These are phyloP conservation scores for Apis dorsata DNA, from an alignment of 1,140 invertebrate genomes.

Conservation along the genomic window DNA sequence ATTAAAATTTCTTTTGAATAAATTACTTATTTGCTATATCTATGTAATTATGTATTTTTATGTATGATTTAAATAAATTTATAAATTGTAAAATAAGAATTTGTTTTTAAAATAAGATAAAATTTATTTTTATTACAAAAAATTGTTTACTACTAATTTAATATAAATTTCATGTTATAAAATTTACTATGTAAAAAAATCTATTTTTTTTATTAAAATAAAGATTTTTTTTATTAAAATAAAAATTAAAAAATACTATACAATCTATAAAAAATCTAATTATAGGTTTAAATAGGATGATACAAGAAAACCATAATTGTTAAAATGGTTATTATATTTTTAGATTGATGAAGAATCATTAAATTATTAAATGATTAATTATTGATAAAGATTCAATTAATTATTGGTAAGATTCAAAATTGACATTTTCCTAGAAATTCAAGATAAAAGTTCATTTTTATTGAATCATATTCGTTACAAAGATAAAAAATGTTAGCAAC, in stretches of 20 bases:
- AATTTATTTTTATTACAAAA: not conserved
- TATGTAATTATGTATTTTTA: not conserved
- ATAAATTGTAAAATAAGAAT: not conserved
- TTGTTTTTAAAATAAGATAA: not conserved
- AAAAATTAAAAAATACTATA: too few relatives aligned
- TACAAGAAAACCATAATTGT: too few relatives aligned
- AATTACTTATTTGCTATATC: not conserved
- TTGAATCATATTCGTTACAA: not conserved
- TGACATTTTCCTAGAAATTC: not conserved
- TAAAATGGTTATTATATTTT: too few relatives aligned
- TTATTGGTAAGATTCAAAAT: not conserved
- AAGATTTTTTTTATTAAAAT: too few relatives aligned
- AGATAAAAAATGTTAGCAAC: too few relatives aligned
- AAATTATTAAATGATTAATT: too few relatives aligned
- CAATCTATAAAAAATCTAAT: too few relatives aligned
- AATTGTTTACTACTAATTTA: not conserved
- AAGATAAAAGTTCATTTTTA: not conserved
- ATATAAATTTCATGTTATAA: not conserved
- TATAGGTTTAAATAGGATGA: too few relatives aligned
- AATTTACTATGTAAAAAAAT: not conserved
- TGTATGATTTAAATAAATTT: not conserved
- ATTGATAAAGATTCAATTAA: too few relatives aligned
- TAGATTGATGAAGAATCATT: too few relatives aligned
- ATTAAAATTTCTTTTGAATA: constrained; percentile 60
- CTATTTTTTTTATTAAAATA: not conserved